Base-by-base conservation (phyloP, 2,113 vertebrate species). In the Vulpes ferrilata region DNA sequence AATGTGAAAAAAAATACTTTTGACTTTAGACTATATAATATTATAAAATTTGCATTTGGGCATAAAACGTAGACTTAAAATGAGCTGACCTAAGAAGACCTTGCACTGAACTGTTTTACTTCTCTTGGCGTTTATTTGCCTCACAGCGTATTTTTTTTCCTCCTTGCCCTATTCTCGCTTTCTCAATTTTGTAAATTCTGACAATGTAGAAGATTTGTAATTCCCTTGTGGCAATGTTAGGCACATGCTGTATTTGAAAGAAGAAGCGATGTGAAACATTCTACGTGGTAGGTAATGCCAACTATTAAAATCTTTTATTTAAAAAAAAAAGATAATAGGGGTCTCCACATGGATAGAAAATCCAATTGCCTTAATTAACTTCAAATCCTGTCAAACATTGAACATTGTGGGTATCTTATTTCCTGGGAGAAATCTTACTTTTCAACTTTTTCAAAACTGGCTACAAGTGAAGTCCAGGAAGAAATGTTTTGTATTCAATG, bases 121-220 rank as follows among this genome's bases (percentile, higher is more conserved):
- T 65, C 83, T 92, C 11, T 80, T n/a, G 78, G 69, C 32, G 60
- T 94, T 96, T 90, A 88, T 94, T 96, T 71, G 85, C 88, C 59
- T 93, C 84, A n/a, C 32, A 73, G 96, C 71, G 25, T 48, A 11
- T 73, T 97, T 93, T 96, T 86, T 53, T 6, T 43, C 15, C 67
- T 80, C 38, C 71, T 96, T 35, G 25, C 59, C 83, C 90, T 96
- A 38, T 69, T 88, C 84, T 95, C 25, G 51, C 48, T 82, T 92
- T 85, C 38, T 93, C 87, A 97, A 62, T 87, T 97, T 93, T 95
- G 51, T 97, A 97, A 96, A 51, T 97, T 60, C 95, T 94, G 97
- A 97, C 97, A 97, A 3, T 25, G 11, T 59, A 20, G 83, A 43
- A 97, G 95, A 97, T 97, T 74, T 97, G 67, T 93, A 69, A 91